phyloP scores from a whole-genome alignment of 2,113 vertebrate genomes.

The Rhinichthys klamathensis region DNA sequence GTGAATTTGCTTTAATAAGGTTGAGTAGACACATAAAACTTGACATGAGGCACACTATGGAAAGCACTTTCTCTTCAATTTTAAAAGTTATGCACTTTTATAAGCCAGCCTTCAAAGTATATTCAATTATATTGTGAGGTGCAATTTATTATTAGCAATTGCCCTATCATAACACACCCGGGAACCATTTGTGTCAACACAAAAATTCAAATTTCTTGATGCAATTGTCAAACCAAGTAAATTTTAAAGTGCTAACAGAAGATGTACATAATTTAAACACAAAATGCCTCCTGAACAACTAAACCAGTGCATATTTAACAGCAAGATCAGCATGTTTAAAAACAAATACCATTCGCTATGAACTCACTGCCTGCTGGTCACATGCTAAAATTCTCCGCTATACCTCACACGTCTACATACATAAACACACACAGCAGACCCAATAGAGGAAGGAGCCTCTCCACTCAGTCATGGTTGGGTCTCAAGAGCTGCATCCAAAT shows the following conservation, averaged over 20 bases:
- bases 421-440: conserved; percentile 47
- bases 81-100: not conserved
- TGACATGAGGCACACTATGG: not conserved
- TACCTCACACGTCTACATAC: conserved; percentile 22
- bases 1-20: not conserved
- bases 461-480: conserved; percentile 67
- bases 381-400: conserved; percentile 32
- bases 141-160: not conserved
- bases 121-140: not conserved
- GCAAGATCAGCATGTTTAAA: conserved; percentile 44
- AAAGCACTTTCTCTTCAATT: not conserved
- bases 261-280: not conserved
- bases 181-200: not conserved
- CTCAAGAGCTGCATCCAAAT: conserved; percentile 63
- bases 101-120: not conserved
- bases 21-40: not conserved
- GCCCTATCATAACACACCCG: not conserved
- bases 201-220: not conserved
- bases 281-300: not conserved
- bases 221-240: not conserved
- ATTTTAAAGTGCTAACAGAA: not conserved
- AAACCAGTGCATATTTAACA: not conserved
- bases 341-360: conserved; percentile 54
- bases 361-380: conserved; percentile 55
- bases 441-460: conserved; percentile 44